These are phyloP conservation scores for Xerus rutilus DNA, from an alignment of 2,797 vertebrate species.

Conservation along the genomic window DNA sequence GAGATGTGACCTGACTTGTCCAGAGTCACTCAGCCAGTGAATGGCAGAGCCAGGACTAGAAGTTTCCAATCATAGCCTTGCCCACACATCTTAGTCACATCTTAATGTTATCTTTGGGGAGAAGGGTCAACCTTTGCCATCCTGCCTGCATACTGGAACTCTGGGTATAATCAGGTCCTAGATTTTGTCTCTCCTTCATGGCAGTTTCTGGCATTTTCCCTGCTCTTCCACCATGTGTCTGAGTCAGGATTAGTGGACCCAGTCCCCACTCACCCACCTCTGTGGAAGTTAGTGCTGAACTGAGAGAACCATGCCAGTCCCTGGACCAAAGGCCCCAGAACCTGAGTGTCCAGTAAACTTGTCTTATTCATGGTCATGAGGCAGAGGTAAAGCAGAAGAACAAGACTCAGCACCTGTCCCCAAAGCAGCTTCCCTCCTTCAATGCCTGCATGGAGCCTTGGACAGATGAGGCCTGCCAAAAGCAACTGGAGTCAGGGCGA, in stretches of 20 bases:
- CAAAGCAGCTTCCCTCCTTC: neutral
- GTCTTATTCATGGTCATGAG: neutral
- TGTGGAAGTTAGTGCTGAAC: neutral
- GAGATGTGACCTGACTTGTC: neutral
- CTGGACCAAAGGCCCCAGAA: neutral
- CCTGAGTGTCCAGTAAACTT: neutral
- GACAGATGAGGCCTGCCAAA: neutral
- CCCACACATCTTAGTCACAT: neutral
- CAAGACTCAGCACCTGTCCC: neutral
- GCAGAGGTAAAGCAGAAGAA: neutral
- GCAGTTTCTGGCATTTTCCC: neutral
- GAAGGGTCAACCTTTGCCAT: no score
- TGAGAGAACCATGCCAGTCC: neutral
- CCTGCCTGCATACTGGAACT: neutral
- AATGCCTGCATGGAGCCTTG: no score
- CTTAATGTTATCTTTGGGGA: neutral
- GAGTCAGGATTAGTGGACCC: neutral
- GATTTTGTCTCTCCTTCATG: neutral
- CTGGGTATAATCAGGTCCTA: rapidly evolving
- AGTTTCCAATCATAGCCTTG: neutral
- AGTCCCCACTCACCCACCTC: no score
- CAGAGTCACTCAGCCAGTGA: neutral
- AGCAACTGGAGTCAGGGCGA: neutral
- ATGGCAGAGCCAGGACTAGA: neutral
- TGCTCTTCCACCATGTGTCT: neutral